Evolutionary conservation across 1,140 invertebrate genomes (phyloP), one percentile per base, ranked within the genome.

Genomic region (Trigoniulus corallinus): DNA sequence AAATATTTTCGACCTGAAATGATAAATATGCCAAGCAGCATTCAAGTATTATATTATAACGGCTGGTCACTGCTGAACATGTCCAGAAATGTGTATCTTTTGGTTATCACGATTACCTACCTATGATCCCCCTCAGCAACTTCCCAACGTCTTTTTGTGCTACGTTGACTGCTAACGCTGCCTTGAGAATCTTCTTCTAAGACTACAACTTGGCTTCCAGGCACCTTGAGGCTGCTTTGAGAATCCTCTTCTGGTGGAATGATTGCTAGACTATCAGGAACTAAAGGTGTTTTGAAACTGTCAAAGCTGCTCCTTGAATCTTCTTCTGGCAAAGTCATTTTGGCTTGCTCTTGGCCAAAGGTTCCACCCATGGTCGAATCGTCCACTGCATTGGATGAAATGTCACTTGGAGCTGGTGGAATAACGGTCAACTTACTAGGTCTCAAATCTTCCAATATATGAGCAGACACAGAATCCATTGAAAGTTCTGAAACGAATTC

Each of bases 251-350:
- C 48, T 7, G 29, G 37, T n/a, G 47, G 47, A 3, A 48, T 34
- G 27, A 34, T 27, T 4, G 18, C 42, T 3, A 21, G 34, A 2
- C 3, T 50, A 25, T 50, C 34, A 23, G 18, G 3, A 2, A 39
- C 27, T 4, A 23, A 7, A 3, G 48, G 48, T 3, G 48, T 50
- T 25, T 50, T 50, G 25, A 50, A 50, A 20, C 48, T 50, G 24
- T 50, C 48, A 50, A 41, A 50, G 23, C 48, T 50, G 24, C 48
- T 50, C 3, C 48, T 34, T 3, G 48, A 50, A 23, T 50, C 48
- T 7, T 50, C 48, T 22, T 40, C 48, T 15, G 29, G 29, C 7
- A 34, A 34, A 34, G 7, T 34, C 29, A 34, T 7, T 15, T 34
- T 34, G 29, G 7, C 15, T 15, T 34, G 29, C 15, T 7, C 29